These are phyloP conservation scores for Eupithecia tripunctaria DNA, from an alignment of 2,888 invertebrate genomes.

Conservation along the genomic window DNA sequence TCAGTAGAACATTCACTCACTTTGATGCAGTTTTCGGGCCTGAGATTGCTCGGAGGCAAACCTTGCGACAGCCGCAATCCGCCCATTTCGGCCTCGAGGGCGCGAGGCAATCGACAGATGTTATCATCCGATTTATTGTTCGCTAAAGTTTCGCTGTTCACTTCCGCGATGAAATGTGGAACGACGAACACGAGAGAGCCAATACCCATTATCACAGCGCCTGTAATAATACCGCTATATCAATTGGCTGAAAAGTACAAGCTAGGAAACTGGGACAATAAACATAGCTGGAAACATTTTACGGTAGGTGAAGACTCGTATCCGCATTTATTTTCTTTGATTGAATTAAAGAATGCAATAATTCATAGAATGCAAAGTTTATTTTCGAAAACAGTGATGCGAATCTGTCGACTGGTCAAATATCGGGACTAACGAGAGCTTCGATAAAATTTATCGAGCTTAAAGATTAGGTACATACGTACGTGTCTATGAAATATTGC, in stretches of 20 bases:
- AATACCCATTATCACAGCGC: slow-evolving; percentile 96
- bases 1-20: slow-evolving; percentile 53
- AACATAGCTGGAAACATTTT: not conserved
- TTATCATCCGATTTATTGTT: slow-evolving; percentile 90
- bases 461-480: too few relatives aligned
- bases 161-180: slow-evolving; percentile 95
- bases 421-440: too few relatives aligned
- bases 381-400: too few relatives aligned
- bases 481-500: too few relatives aligned
- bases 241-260: slow-evolving; percentile 19
- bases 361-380: too few relatives aligned
- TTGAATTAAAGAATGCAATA: too few relatives aligned
- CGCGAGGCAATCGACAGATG: slow-evolving; percentile 90
- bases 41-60: slow-evolving; percentile 88
- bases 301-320: not conserved
- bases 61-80: slow-evolving; percentile 89
- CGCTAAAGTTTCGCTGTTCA: slow-evolving; percentile 87
- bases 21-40: slow-evolving; percentile 92
- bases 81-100: slow-evolving; percentile 89
- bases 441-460: too few relatives aligned
- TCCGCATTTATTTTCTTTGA: not conserved
- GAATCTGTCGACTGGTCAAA: too few relatives aligned
- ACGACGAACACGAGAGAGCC: slow-evolving; percentile 96
- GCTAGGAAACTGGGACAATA: slow-evolving; percentile 2
- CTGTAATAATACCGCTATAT: slow-evolving; percentile 67